Evolutionary conservation across 2,113 vertebrate species (phyloP), one percentile per base, ranked within the genome.

Genomic region (Daphoenositta chrysoptera): DNA sequence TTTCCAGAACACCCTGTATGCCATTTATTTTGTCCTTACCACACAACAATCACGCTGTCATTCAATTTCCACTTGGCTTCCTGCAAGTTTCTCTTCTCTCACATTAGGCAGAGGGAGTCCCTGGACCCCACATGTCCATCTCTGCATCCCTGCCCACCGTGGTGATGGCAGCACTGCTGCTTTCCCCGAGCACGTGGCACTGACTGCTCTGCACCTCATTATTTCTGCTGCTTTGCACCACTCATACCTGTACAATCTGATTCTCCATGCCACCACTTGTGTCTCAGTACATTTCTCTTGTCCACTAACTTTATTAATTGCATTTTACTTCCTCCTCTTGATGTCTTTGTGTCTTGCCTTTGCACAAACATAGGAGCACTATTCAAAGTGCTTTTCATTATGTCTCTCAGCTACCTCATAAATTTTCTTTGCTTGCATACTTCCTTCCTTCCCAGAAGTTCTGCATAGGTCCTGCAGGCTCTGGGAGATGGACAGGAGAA

Each of bases 151-250:
- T 68, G 72, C 30, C 64, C 33, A 2, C 35, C 12, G 31, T 24
- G 24, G 22, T 33, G 17, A 24, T 2, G 10, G 56, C n/a, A 78
- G 54, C n/a, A 27, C 8, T 0, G 48, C 86, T 48, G 54, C 72
- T n/a, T 45, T 47, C n/a, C 60, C 58, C 0, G 0, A 35, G 51
- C 48, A 26, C 8, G 0, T 1, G 11, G n/a, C 2, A 8, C 47
- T 39, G 77, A 8, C 47, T 39, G 77, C 63, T 65, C 40, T 40
- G 58, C 21, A 1, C 54, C 31, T 42, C 64, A n/a, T 11, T 2
- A 9, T 8, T 83, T 42, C n/a, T 42, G 48, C 57, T 50, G 51
- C 71, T 69, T 39, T 53, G 64, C 58, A 16, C 50, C 19, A 1
- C 39, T 75, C 35, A 24, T 5, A 11, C 56, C 44, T 64, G 30